Base-by-base conservation (phyloP, 2,888 invertebrate species). In the Mesorhabditis spiculigera region DNA sequence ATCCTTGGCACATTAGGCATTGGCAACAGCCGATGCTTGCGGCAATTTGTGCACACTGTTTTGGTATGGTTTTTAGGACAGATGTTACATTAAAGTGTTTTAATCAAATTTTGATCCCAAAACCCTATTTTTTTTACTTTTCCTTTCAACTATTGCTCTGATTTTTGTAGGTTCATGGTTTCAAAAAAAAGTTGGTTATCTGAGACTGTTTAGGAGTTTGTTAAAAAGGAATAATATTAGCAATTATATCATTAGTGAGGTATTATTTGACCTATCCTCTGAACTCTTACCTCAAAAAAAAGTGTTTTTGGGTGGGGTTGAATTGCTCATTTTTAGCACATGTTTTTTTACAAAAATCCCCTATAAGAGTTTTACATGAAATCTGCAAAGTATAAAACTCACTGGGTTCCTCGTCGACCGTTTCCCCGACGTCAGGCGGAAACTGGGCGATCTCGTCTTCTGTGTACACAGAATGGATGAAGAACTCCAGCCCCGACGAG, bases 401-500 rank as follows among this genome's bases (percentile, higher is more conserved):
- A 78, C 78, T 75, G 70, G 73, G 41, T 44, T 77, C 75, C 6
- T 76, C 69, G 61, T 70, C 73, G 5, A 66, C 75, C 67, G 71
- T 70, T 4, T 72, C 74, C 28, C 58, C 42, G 45, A 8, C 8
- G 62, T 71, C 73, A 45, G 66, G 43, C n/a, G 77, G 73, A 67
- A 81, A 71, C 45, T 68, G 66, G n/a, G 79, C 76, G 64, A 81
- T 78, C 71, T 83, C 83, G 8, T 83, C 83, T 50, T 82, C 83
- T 13, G 83, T 83, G 72, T 83, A 83, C 16, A 83, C 80, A 45
- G 83, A 84, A 65, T 76, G 78, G 43, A 84, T 80, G 71, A 84
- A 84, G 71, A 84, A 84, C 68, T 78, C 77, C 6, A 83, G 71
- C 5, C 82, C 82, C 28, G 75, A 75, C 41, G 79, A 84, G 71